A percentile compares a stretch with the other conserved stretches of the same genome.
Conservation (phyloP, 2,888 invertebrate species). For the Ephialtes manifestator region DNA sequence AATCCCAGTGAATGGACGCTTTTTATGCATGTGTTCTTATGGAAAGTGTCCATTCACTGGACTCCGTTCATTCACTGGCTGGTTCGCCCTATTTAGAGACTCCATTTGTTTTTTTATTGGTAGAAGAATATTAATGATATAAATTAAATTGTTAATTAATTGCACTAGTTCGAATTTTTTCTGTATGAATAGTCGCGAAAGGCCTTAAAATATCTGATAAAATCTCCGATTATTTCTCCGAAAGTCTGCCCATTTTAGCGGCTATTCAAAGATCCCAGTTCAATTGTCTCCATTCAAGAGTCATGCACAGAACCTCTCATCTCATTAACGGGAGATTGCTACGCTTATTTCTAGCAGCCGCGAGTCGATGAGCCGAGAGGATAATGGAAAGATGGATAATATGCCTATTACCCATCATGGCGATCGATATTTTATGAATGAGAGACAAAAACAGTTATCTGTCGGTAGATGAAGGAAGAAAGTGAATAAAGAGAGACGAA, state of each 20-base stretch:
- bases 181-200: background rate
- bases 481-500: background rate
- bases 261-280: background rate
- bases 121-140: too few relatives aligned
- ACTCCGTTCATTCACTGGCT: too few relatives aligned
- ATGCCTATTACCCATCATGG: conserved; percentile 28
- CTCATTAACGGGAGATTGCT: conserved; percentile 18
- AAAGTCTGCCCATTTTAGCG: background rate
- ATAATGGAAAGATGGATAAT: conserved; percentile 40
- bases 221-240: background rate
- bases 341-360: background rate
- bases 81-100: too few relatives aligned
- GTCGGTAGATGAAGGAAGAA: background rate
- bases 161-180: too few relatives aligned
- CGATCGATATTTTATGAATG: conserved; percentile 28
- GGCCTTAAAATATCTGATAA: background rate
- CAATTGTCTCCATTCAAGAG: conserved; percentile 40
- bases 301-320: conserved; percentile 13
- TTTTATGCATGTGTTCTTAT: too few relatives aligned
- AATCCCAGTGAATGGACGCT: too few relatives aligned
- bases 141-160: too few relatives aligned
- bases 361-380: conserved; percentile 29
- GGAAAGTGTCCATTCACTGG: too few relatives aligned
- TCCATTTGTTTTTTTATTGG: too few relatives aligned
- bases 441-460: background rate